Conservation (phyloP, 2,888 invertebrate species). For the Tuta absoluta region DNA sequence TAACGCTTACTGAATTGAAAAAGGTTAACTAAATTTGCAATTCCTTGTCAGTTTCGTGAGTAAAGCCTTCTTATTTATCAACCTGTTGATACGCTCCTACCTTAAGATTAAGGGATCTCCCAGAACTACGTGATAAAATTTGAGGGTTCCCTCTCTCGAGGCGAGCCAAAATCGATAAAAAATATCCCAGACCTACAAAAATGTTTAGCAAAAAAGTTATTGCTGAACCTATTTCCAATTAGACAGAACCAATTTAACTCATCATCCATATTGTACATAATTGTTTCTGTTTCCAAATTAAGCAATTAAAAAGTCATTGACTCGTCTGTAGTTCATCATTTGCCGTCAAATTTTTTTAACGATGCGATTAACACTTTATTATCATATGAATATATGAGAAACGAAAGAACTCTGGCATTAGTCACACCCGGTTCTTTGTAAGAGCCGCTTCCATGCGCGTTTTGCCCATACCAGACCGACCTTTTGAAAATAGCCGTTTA, state of each 20-base stretch:
- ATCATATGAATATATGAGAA: constrained; percentile 58
- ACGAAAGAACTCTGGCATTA: constrained; percentile 51
- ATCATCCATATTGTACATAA: constrained; percentile 19
- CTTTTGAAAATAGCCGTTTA: constrained; percentile 65
- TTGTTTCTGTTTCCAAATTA: constrained; percentile 24
- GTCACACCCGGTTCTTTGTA: constrained; percentile 53
- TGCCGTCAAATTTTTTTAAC: constrained; percentile 18
- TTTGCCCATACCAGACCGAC: constrained; percentile 50
- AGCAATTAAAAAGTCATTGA: constrained; percentile 29
- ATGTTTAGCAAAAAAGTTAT: constrained; percentile 12
- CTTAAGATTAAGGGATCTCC: constrained; percentile 22
- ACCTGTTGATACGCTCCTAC: constrained; percentile 41
- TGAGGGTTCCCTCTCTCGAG: background rate
- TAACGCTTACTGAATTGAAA: constrained; percentile 67
- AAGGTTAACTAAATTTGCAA: constrained; percentile 69
- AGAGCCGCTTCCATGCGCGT: constrained; percentile 49
- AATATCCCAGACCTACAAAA: background rate
- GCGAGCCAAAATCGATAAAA: background rate
- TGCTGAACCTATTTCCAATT: constrained; percentile 19
- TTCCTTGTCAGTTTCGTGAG: constrained; percentile 44
- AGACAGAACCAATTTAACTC: constrained; percentile 21
- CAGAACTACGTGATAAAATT: constrained; percentile 15
- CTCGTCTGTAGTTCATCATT: constrained; percentile 23
- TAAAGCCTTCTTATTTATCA: constrained; percentile 41
- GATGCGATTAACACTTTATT: constrained; percentile 46